Evolutionary conservation across 2,113 vertebrate species (phyloP).

Genomic region (Dasyprocta punctata): DNA sequence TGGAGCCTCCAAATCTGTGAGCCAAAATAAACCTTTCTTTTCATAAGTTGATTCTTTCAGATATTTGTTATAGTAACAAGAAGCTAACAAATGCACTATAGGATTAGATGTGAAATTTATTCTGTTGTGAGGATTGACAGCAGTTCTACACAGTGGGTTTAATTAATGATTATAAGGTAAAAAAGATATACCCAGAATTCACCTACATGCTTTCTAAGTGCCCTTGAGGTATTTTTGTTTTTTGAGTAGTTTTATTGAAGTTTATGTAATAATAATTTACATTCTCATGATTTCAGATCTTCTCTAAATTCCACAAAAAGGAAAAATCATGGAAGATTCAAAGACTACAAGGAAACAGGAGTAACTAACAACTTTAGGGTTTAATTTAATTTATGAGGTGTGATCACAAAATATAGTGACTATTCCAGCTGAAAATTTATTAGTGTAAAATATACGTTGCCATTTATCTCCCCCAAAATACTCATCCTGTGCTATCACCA

Average conservation of each 20-base stretch:
- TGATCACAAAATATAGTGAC: not conserved
- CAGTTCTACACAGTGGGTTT: not conserved
- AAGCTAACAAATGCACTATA: not conserved
- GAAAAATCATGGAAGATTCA: not conserved
- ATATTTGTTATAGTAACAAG: not conserved
- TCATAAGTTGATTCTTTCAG: not conserved
- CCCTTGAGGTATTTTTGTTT: not conserved
- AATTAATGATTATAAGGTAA: not conserved
- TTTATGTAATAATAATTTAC: not conserved
- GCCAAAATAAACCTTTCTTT: not conserved
- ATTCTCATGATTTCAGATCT: slow-evolving; percentile 1
- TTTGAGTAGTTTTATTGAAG: not conserved
- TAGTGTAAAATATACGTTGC: not conserved
- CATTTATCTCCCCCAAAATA: not conserved
- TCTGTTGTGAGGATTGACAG: not conserved
- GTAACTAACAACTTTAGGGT: not conserved
- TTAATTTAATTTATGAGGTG: not conserved
- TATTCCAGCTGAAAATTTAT: not conserved
- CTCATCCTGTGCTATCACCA: too few species aligned
- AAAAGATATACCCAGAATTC: not conserved
- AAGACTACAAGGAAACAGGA: not conserved
- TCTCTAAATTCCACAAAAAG: not conserved
- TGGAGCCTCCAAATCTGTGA: not conserved
- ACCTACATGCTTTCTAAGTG: not conserved
- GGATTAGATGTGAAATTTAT: not conserved